Evolutionary conservation across 2,797 vertebrate genomes (phyloP).

Genomic region (Notamacropus eugenii): DNA sequence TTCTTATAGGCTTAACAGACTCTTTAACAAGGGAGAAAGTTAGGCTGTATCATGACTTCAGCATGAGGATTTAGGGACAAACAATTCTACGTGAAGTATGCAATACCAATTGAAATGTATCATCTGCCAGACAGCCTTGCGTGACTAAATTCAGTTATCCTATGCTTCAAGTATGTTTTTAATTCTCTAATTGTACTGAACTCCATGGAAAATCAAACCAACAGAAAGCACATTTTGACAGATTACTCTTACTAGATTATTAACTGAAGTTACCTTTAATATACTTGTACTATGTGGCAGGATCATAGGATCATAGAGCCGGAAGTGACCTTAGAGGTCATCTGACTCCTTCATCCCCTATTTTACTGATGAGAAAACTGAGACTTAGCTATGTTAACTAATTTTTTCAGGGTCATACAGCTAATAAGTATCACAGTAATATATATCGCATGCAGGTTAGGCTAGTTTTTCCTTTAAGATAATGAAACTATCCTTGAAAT

Average conservation of each 20-base stretch:
- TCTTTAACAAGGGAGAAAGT: conserved; percentile 52
- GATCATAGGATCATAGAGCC: too few relatives aligned
- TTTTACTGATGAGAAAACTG: too few relatives aligned
- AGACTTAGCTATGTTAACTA: too few relatives aligned
- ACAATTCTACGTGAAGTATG: not conserved
- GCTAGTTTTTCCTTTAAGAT: too few relatives aligned
- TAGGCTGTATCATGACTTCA: conserved; percentile 45
- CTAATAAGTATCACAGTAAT: too few relatives aligned
- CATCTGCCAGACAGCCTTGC: not conserved
- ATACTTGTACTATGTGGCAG: not conserved
- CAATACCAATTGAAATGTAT: not conserved
- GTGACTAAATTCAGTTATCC: not conserved
- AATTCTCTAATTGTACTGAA: conserved; percentile 28
- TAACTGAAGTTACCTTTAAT: not conserved
- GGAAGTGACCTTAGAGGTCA: too few relatives aligned
- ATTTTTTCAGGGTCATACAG: too few relatives aligned
- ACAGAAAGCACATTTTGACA: not conserved
- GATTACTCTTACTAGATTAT: not conserved
- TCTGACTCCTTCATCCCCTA: too few relatives aligned
- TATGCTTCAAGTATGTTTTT: not conserved
- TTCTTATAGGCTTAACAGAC: conserved; percentile 52
- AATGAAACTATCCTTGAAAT: too few relatives aligned
- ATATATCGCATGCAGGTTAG: too few relatives aligned
- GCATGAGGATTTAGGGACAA: conserved; percentile 35
- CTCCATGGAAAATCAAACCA: conserved; percentile 38